Evolutionary conservation across 2,113 vertebrate species (phyloP).

Genomic region (Xiphophorus couchianus): DNA sequence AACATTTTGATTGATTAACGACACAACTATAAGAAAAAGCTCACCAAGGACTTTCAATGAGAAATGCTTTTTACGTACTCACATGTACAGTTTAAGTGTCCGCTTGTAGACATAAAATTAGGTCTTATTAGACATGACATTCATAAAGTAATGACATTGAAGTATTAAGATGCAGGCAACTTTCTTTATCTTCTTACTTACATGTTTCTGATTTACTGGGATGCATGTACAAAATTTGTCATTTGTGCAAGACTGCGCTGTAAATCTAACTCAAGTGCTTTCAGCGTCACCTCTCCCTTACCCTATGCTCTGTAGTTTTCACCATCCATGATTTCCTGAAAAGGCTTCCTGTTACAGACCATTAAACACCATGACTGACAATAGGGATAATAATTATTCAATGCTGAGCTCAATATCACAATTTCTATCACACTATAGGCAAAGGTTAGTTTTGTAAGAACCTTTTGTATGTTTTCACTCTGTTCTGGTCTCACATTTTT

Average conservation of each 20-base stretch:
- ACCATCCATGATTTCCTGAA: not conserved
- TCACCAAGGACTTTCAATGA: not conserved
- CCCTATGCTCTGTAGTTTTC: not conserved
- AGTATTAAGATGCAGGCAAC: not conserved
- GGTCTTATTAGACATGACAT: not conserved
- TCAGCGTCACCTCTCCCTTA: not conserved
- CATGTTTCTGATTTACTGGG: not conserved
- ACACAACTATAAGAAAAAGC: not conserved
- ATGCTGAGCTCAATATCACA: not conserved
- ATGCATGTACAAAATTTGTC: not conserved
- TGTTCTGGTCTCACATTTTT: not conserved
- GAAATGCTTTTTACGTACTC: not conserved
- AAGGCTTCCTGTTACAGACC: not conserved
- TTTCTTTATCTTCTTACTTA: not conserved
- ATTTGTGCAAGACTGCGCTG: not conserved
- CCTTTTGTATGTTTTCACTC: not conserved
- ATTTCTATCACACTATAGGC: not conserved
- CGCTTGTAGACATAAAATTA: not conserved
- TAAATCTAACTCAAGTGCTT: not conserved
- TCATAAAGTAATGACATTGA: not conserved
- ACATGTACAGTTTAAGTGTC: not conserved
- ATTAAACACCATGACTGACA: not conserved
- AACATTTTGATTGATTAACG: not conserved
- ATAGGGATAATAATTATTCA: not conserved
- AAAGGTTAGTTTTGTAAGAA: not conserved